Conservation (phyloP, 2,113 vertebrate genomes). For the Otocyon megalotis region DNA sequence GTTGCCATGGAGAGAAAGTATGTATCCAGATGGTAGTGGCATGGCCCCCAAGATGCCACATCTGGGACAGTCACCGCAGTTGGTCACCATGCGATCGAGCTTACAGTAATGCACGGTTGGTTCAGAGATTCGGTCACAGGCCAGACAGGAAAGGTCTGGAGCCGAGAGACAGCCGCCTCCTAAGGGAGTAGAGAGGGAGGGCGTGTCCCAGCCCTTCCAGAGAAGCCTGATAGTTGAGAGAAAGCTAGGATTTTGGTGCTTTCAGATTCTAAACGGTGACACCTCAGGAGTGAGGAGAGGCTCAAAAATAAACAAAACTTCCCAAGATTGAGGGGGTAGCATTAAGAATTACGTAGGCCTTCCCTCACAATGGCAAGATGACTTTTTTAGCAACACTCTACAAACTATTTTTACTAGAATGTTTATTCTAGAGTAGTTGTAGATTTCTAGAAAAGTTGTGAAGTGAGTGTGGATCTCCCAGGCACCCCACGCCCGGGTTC, state of each 20-base stretch:
- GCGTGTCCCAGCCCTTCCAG: neutral
- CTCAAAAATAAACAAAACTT: neutral
- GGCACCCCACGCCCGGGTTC: neutral
- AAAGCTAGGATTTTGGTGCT: neutral
- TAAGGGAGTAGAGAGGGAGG: neutral
- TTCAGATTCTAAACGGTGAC: neutral
- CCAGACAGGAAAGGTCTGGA: neutral
- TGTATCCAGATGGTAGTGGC: neutral
- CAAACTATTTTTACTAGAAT: neutral
- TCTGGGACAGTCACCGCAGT: neutral
- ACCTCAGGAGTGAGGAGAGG: neutral
- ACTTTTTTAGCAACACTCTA: neutral
- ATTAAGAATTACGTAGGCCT: neutral
- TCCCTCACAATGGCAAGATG: neutral
- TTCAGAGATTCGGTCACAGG: too few relatives aligned
- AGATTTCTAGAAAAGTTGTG: neutral
- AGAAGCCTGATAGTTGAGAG: neutral
- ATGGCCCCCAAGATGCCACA: neutral
- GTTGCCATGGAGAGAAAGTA: rapidly evolving
- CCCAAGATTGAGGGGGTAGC: too few relatives aligned
- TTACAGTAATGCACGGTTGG: neutral
- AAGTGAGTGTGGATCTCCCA: too few relatives aligned
- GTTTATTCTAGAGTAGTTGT: neutral
- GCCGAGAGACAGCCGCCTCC: neutral
- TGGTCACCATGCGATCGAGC: neutral